These are phyloP conservation scores for Drosophila arizonae DNA, from an alignment of 1,140 invertebrate genomes.

Conservation along the genomic window DNA sequence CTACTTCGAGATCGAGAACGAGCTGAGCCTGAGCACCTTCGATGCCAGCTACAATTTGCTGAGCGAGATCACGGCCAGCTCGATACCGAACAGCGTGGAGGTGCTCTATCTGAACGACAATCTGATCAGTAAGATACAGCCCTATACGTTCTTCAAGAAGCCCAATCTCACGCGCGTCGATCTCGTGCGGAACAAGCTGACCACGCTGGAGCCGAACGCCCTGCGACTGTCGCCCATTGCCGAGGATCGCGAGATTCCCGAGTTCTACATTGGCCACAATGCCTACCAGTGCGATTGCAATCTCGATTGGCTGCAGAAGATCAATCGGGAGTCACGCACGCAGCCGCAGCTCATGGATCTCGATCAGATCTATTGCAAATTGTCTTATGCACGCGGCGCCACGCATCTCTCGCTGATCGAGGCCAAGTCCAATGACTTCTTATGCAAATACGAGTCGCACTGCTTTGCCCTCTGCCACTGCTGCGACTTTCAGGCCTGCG, in stretches of 20 bases:
- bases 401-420: conserved; percentile 91
- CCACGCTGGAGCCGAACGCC: conserved; percentile 92
- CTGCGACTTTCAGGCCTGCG: conserved; percentile 96
- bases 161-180: conserved; percentile 94
- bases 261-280: conserved; percentile 95
- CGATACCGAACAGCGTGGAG: conserved; percentile 94
- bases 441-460: conserved; percentile 95
- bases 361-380: conserved; percentile 93
- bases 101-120: conserved; percentile 93
- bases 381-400: conserved; percentile 92
- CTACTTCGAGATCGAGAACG: conserved; percentile 93
- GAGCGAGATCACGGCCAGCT: conserved; percentile 92
- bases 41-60: conserved; percentile 94
- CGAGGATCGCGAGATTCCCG: conserved; percentile 89
- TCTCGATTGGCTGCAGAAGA: conserved; percentile 88
- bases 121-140: conserved; percentile 92
- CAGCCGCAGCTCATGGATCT: conserved; percentile 94
- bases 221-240: conserved; percentile 91
- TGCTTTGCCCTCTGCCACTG: conserved; percentile 96
- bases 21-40: conserved; percentile 91
- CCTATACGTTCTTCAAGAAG: conserved; percentile 96
- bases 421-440: conserved; percentile 92
- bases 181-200: conserved; percentile 92
- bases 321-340: conserved; percentile 90
- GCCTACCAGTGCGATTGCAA: conserved; percentile 94